Evolutionary conservation across 2,888 invertebrate species (phyloP).

Genomic region (Drosophila kokeensis): DNA sequence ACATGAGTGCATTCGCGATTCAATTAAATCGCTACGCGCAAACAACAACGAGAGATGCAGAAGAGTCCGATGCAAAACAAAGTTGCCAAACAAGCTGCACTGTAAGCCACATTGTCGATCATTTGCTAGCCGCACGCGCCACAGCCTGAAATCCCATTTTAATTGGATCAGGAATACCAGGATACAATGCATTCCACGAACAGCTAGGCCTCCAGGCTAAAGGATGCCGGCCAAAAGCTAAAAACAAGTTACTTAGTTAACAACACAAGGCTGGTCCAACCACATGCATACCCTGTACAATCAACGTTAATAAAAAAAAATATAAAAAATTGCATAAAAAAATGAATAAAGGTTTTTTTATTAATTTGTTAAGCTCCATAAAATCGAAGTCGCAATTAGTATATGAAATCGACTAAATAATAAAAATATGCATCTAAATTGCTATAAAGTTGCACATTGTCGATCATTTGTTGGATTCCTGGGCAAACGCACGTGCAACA

Average conservation of each 20-base stretch:
- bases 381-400: neutral
- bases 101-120: slow-evolving; percentile 41
- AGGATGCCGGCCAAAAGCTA: neutral
- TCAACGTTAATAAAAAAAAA: neutral
- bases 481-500: neutral
- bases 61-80: slow-evolving; percentile 6
- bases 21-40: slow-evolving; percentile 48
- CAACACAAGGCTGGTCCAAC: neutral
- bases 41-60: slow-evolving; percentile 2
- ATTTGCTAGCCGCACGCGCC: slow-evolving; percentile 44
- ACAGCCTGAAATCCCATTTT: slow-evolving; percentile 10
- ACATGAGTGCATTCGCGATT: slow-evolving; percentile 74
- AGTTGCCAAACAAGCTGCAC: neutral
- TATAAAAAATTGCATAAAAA: neutral
- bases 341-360: neutral
- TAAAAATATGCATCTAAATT: neutral
- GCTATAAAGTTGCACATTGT: neutral
- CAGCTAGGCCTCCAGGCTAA: neutral
- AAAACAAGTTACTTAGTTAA: neutral
- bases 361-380: neutral
- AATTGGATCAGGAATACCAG: slow-evolving; percentile 9
- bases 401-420: neutral
- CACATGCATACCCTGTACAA: neutral
- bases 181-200: neutral
- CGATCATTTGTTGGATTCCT: neutral